Conservation (phyloP, 1,140 invertebrate genomes). For the Fopius arisanus region DNA sequence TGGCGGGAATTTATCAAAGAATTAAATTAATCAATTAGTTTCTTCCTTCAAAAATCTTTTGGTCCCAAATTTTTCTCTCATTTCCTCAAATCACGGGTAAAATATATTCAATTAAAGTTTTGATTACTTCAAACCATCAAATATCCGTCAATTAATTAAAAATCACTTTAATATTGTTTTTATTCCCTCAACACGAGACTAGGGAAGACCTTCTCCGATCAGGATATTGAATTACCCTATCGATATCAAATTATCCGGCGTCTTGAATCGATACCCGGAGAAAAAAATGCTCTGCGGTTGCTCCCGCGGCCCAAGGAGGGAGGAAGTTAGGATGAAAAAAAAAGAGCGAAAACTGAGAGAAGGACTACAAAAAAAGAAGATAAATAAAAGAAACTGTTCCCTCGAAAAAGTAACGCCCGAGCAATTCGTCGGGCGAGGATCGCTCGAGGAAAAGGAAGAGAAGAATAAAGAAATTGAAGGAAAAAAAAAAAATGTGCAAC, state of each 20-base stretch:
- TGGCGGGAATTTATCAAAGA: too few relatives aligned
- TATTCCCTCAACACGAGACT: neutral
- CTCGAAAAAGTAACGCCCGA: constrained; percentile 36
- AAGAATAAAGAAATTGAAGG: constrained; percentile 11
- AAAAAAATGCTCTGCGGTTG: constrained; percentile 46
- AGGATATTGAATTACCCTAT: constrained; percentile 58
- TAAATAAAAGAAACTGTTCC: constrained; percentile 20
- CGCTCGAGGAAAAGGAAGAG: constrained; percentile 31
- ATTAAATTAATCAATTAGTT: too few relatives aligned
- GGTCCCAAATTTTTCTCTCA: too few relatives aligned
- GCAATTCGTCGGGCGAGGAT: constrained; percentile 41
- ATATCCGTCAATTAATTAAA: too few relatives aligned
- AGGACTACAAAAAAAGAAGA: constrained; percentile 8
- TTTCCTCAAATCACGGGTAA: too few relatives aligned
- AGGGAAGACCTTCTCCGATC: constrained; percentile 55
- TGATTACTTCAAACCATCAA: too few relatives aligned
- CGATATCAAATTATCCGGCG: constrained; percentile 65
- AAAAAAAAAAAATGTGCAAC: constrained; percentile 23
- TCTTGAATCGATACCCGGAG: constrained; percentile 59
- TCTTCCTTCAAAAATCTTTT: too few relatives aligned
- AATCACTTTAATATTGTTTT: neutral
- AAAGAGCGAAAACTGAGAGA: neutral
- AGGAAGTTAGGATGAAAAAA: constrained; percentile 12
- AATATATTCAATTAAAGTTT: too few relatives aligned
- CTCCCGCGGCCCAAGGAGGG: constrained; percentile 28